Percentiles rank a stretch among this genome's conserved stretches.
Conservation (phyloP, 2,888 invertebrate genomes). For the Rhaphigaster nebulosa region DNA sequence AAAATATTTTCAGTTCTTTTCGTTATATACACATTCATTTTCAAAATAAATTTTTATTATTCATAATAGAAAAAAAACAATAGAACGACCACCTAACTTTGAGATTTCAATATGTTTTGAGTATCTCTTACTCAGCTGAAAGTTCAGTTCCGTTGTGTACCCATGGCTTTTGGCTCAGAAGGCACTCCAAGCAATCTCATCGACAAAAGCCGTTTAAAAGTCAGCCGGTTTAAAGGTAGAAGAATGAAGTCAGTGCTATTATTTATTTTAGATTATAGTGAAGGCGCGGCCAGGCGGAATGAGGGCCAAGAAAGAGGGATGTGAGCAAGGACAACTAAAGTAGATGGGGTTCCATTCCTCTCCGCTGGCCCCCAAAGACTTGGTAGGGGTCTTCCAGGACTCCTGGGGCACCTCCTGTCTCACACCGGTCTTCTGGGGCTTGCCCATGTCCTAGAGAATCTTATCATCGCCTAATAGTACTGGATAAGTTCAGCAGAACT, state of each 20-base stretch:
- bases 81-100: neutral
- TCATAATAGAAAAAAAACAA: too few relatives aligned
- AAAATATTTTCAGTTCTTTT: too few relatives aligned
- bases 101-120: neutral
- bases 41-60: too few relatives aligned
- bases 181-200: constrained; percentile 20
- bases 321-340: constrained; percentile 39
- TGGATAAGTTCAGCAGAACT: neutral
- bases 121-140: constrained; percentile 2
- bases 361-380: constrained; percentile 44
- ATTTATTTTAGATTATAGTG: constrained; percentile 45
- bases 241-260: constrained; percentile 42
- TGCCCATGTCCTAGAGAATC: neutral
- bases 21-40: too few relatives aligned
- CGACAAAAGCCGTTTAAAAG: constrained; percentile 43
- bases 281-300: neutral
- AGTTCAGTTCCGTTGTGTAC: neutral
- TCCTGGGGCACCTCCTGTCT: constrained; percentile 23
- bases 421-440: neutral
- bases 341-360: constrained; percentile 46
- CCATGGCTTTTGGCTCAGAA: neutral
- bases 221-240: constrained; percentile 48
- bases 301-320: constrained; percentile 34
- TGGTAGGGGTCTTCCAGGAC: constrained; percentile 45
- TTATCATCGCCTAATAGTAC: neutral